Base-by-base conservation (phyloP, 2,113 vertebrate genomes). In the Podiceps cristatus region DNA sequence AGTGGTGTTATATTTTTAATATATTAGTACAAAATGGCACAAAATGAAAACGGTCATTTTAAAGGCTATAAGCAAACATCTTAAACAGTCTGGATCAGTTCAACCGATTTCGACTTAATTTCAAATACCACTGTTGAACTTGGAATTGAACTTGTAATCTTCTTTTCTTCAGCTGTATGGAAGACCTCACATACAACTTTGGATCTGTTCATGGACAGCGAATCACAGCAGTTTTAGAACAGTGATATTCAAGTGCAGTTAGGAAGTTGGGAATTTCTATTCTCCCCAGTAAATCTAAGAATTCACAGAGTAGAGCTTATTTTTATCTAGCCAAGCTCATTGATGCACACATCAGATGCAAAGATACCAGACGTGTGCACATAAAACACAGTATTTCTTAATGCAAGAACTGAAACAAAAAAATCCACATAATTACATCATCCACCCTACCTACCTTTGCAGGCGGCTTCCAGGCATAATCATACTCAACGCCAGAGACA, bases 21-120 rank as follows among this genome's bases (percentile, higher is more conserved):
- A 69, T 63, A 84, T 97, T 93, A 88, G 55, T 97, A 96, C 58
- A 98, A 98, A 98, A 96, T 90, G 93, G 88, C 88, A 98, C 83
- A 83, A 88, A 82, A 60, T 47, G 73, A 93, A 97, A 95, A 86
- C 92, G 27, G 66, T 88, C 5, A 82, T 93, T 95, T 94, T 91
- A 94, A 97, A 89, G 60, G 77, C 77, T 83, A n/a, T 58, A 76
- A 87, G 80, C 86, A 86, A 95, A 66, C 2, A 3, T 59, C 80
- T 81, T 23, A 69, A 95, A 93, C 8, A 37, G 7, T 68, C 77
- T 59, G 78, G 94, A 68, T 76, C 86, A 63, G 83, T 73, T 88
- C 60, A 94, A 90, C 50, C 0, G 0, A 84, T 64, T 83, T 75
- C 45, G 81, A 73, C 29, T 60, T 83, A 29, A 88, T 87, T 67